These are phyloP conservation scores for Corythaixoides concolor DNA, from an alignment of 2,113 vertebrate genomes.

Conservation along the genomic window DNA sequence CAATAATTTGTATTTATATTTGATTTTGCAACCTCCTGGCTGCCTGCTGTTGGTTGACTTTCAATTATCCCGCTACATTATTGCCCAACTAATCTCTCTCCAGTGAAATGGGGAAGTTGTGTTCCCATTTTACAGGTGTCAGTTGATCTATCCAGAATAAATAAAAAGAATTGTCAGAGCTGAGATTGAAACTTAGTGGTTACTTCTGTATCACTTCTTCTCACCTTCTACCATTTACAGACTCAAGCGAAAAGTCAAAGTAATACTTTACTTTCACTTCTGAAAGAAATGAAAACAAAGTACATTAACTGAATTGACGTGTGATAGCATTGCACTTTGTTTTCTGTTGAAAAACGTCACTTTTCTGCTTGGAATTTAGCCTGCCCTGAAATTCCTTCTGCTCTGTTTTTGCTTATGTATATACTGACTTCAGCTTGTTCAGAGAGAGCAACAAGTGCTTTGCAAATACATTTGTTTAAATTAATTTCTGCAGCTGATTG, in stretches of 20 bases:
- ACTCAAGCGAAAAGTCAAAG: not conserved
- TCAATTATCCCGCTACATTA: not conserved
- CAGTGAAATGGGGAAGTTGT: not conserved
- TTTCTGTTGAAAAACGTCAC: slow-evolving; percentile 37
- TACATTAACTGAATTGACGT: slow-evolving; percentile 4
- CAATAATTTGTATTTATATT: not conserved
- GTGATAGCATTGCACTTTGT: slow-evolving; percentile 11
- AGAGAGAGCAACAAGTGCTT: not conserved
- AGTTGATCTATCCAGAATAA: not conserved
- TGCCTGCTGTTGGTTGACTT: not conserved
- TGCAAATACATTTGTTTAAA: not conserved
- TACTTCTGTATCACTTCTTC: not conserved
- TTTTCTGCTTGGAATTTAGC: slow-evolving; percentile 48
- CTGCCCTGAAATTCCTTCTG: not conserved
- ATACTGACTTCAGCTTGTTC: not conserved
- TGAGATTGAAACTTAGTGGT: not conserved
- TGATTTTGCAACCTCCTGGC: not conserved
- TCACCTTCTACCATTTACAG: not conserved
- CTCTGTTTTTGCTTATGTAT: not conserved
- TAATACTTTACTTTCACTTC: not conserved
- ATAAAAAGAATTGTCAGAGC: not conserved
- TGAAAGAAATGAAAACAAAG: not conserved
- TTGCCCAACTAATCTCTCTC: not conserved
- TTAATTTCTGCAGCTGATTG: not conserved
- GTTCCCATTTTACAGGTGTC: not conserved